Percentiles rank a stretch among this genome's conserved stretches.
Conservation (phyloP, 2,113 vertebrate genomes). For the Eptatretus burgeri region DNA sequence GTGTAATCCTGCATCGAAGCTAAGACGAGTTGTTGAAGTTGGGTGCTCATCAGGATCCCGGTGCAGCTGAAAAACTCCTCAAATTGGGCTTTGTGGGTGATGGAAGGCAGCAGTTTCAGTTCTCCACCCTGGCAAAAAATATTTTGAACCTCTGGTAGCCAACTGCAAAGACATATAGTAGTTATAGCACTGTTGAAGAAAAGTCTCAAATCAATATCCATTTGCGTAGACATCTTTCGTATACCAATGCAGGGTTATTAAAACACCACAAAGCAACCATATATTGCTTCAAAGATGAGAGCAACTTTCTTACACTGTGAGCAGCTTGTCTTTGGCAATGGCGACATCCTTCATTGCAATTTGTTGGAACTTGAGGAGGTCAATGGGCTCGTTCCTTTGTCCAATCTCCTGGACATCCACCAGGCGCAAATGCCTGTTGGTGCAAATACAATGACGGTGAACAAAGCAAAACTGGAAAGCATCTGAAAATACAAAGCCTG, state of each 20-base stretch:
- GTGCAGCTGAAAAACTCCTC: constrained; percentile 36
- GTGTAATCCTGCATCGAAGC: constrained; percentile 40
- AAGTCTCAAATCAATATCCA: no score
- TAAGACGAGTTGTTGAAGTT: constrained; percentile 32
- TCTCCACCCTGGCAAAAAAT: constrained; percentile 32
- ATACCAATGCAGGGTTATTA: background rate
- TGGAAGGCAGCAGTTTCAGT: constrained; percentile 21
- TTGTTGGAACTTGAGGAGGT: constrained; percentile 29
- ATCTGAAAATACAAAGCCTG: no score
- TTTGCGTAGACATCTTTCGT: no score
- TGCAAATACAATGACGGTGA: no score
- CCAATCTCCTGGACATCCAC: constrained; percentile 32
- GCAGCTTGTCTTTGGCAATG: constrained; percentile 22
- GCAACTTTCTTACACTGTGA: constrained; percentile 23
- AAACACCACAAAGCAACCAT: constrained; percentile 1
- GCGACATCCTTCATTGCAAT: constrained; percentile 26
- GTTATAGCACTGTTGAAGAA: no score
- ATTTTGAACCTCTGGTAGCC: constrained; percentile 36
- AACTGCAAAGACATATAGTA: constrained; percentile 19
- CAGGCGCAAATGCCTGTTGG: constrained; percentile 33
- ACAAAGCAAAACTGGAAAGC: no score
- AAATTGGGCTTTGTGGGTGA: constrained; percentile 18
- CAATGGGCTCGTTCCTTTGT: constrained; percentile 24
- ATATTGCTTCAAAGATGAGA: no score
- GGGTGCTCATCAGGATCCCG: constrained; percentile 35